Evolutionary conservation across 2,113 vertebrate genomes (phyloP).

Genomic region (Vanacampus margaritifer): DNA sequence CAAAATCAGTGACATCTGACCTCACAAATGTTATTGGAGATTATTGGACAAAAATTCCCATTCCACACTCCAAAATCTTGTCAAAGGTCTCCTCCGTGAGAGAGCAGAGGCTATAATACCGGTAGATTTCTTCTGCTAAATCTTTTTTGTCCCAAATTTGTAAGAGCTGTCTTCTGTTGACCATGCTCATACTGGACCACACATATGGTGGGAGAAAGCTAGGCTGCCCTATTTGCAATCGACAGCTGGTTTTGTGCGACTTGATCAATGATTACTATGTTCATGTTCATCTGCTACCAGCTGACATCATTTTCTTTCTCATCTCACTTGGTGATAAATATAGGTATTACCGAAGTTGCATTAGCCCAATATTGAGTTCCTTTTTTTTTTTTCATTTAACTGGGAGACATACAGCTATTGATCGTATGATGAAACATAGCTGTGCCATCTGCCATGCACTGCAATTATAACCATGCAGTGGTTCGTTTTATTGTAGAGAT

Average conservation of each 20-base stretch:
- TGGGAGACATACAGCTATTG: constrained; percentile 67
- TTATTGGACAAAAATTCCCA: neutral
- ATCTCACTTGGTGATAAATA: constrained; percentile 69
- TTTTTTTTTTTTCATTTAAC: constrained; percentile 60
- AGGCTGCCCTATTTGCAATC: constrained; percentile 55
- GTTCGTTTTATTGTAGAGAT: constrained; percentile 24
- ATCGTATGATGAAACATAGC: constrained; percentile 64
- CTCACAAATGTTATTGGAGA: neutral
- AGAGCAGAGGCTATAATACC: neutral
- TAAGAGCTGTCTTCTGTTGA: constrained; percentile 30
- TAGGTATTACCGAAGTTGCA: constrained; percentile 68
- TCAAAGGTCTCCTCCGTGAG: neutral
- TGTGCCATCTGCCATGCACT: constrained; percentile 50
- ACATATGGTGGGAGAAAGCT: constrained; percentile 56
- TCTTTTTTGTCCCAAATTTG: neutral
- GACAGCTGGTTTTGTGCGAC: constrained; percentile 59
- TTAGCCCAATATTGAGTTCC: constrained; percentile 59
- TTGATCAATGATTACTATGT: constrained; percentile 43
- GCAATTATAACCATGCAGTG: constrained; percentile 44
- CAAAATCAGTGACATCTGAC: neutral
- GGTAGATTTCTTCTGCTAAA: neutral
- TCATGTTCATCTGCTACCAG: constrained; percentile 44
- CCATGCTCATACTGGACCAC: constrained; percentile 42
- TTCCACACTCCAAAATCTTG: neutral
- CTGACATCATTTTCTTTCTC: constrained; percentile 43